Base-by-base conservation (phyloP, 2,888 invertebrate genomes). In the Acronicta psi region DNA sequence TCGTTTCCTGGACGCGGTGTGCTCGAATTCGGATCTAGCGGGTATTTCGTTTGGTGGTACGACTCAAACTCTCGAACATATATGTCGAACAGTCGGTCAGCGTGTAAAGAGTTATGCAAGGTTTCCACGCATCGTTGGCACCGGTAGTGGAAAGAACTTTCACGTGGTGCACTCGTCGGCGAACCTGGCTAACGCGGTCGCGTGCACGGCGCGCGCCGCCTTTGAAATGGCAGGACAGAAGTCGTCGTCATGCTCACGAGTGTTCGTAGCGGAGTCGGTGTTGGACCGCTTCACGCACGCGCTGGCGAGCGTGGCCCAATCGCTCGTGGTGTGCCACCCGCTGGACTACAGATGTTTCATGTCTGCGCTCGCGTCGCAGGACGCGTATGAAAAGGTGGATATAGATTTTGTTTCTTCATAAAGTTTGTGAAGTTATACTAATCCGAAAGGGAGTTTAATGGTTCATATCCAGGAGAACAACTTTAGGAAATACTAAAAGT, bases 141-240 rank as follows among this genome's bases (percentile, higher is more conserved):
- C 99, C 92, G 98, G 98, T 87, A 99, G 99, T 42, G 99, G 99
- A 14, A 99, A 99, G 88, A 99, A 99, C 91, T 99, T 96, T 89
- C 99, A 99, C 87, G 98, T 99, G 80, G 95, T 99, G 37, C 99
- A 99, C 90, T 95, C 96, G 0, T 95, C 97, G 6, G 98, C 98
- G 8, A 96, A 98, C 86, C 90, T 96, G 0, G 94, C 96, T 13
- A 95, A 96, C 13, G 98, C 98, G 1, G 95, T 97, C 5, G 95
- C 95, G 45, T 95, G 96, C 29, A 97, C 98, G 0, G 96, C 98
- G 61, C 95, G 97, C 69, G 96, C 98, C 36, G 96, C 98, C 1
- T 99, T 98, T 85, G 99, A 99, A 90, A 99, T 96, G 88, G 96
- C 96, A 79, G 99, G 99, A 6, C 99, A 99, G 87, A 99, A 99